These are phyloP conservation scores for Apodemus sylvaticus DNA, from an alignment of 2,113 vertebrate species.

Conservation along the genomic window DNA sequence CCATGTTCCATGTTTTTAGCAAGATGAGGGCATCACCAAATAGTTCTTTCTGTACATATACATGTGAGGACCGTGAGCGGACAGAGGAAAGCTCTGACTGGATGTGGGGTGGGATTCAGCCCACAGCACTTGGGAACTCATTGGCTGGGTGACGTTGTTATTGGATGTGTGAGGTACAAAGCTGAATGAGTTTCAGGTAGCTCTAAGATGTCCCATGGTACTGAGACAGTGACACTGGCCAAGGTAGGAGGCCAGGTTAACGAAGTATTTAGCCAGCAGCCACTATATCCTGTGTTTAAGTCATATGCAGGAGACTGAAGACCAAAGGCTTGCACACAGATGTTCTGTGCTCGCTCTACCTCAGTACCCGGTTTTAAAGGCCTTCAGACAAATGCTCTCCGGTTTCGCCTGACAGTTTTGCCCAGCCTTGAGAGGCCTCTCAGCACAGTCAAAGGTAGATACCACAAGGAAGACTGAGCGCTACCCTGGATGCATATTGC, in stretches of 20 bases:
- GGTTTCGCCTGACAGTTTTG: background rate
- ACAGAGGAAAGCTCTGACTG: background rate
- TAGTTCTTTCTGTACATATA: background rate
- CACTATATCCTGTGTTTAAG: background rate
- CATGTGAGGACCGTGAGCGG: background rate
- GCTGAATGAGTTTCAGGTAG: background rate
- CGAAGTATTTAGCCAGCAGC: background rate
- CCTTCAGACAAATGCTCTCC: background rate
- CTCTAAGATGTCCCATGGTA: background rate
- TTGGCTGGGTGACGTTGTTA: background rate
- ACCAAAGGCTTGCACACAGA: background rate
- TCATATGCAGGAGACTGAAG: background rate
- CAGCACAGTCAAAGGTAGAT: accelerated
- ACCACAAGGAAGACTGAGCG: background rate
- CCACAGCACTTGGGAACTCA: background rate
- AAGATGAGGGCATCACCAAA: background rate
- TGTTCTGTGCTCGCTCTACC: background rate
- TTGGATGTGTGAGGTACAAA: background rate
- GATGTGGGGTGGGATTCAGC: background rate
- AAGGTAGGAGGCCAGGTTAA: background rate
- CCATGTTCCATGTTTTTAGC: background rate
- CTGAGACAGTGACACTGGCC: background rate
- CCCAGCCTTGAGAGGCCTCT: background rate
- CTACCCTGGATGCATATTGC: background rate
- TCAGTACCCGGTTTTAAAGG: background rate